Evolutionary conservation across 2,888 invertebrate species (phyloP).

Genomic region (Diarsia brunnea): DNA sequence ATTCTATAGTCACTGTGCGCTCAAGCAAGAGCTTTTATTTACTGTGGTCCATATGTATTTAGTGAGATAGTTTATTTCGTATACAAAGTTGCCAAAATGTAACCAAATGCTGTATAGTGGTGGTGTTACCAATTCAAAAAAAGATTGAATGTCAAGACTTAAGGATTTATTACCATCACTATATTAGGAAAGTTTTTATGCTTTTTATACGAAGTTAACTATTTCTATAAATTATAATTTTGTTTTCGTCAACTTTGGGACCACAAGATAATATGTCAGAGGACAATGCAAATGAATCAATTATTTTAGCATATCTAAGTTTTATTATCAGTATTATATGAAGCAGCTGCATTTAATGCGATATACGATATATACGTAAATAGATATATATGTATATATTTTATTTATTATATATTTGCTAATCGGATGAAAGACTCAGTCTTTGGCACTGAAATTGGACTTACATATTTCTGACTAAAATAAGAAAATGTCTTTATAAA

Average conservation of each 20-base stretch:
- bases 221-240: slow-evolving; percentile 51
- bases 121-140: slow-evolving; percentile 24
- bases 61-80: slow-evolving; percentile 58
- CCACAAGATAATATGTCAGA: slow-evolving; percentile 67
- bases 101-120: slow-evolving; percentile 18
- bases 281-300: slow-evolving; percentile 75
- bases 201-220: slow-evolving; percentile 63
- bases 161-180: slow-evolving; percentile 23
- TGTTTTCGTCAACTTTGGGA: slow-evolving; percentile 66
- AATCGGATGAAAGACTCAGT: slow-evolving; percentile 52
- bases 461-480: slow-evolving; percentile 58
- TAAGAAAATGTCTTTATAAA: slow-evolving; percentile 36
- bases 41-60: slow-evolving; percentile 66
- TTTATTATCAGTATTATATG: slow-evolving; percentile 80
- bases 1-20: slow-evolving; percentile 56
- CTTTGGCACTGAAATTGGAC: slow-evolving; percentile 59
- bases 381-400: slow-evolving; percentile 76
- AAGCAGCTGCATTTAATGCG: slow-evolving; percentile 83
- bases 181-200: slow-evolving; percentile 24
- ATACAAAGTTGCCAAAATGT: slow-evolving; percentile 55
- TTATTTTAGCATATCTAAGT: slow-evolving; percentile 87
- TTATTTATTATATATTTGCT: slow-evolving; percentile 69
- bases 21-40: slow-evolving; percentile 57
- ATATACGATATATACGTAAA: slow-evolving; percentile 85
- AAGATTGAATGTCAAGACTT: slow-evolving; percentile 33